Conservation (phyloP, 2,797 vertebrate genomes). For the Urophycis tenuis region DNA sequence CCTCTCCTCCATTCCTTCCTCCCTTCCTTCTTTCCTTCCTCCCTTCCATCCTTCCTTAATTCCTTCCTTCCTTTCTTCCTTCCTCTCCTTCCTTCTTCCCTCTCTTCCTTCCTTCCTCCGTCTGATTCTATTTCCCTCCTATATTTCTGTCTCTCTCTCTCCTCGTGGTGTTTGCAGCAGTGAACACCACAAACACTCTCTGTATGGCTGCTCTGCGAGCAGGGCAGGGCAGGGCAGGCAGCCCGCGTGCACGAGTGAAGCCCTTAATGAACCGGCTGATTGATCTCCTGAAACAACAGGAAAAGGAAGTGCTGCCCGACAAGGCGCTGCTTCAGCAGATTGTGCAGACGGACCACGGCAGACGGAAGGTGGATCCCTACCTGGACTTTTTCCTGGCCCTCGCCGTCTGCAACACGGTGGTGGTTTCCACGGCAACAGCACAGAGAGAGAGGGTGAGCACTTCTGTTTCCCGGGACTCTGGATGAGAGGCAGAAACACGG, state of each 20-base stretch:
- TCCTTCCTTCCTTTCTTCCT: background rate
- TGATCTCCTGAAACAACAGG: constrained; percentile 68
- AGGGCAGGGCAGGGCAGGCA: background rate
- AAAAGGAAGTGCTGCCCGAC: constrained; percentile 89
- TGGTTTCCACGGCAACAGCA: constrained; percentile 86
- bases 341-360: constrained; percentile 59
- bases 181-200: background rate
- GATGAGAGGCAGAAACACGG: constrained; percentile 46
- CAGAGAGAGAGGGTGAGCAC: constrained; percentile 82
- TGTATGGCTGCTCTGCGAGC: background rate
- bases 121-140: background rate
- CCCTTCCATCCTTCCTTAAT: background rate
- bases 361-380: constrained; percentile 60
- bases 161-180: background rate
- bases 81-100: background rate
- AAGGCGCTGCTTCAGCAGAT: constrained; percentile 77
- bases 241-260: constrained; percentile 4
- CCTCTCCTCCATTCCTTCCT: background rate
- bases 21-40: too few species aligned
- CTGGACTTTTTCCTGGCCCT: constrained; percentile 93
- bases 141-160: background rate
- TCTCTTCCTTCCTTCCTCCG: background rate
- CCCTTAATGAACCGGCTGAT: constrained; percentile 46
- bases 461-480: constrained; percentile 32
- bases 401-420: constrained; percentile 92